Base-by-base conservation (phyloP, 2,888 invertebrate genomes). In the Synanthedon andrenaeformis region DNA sequence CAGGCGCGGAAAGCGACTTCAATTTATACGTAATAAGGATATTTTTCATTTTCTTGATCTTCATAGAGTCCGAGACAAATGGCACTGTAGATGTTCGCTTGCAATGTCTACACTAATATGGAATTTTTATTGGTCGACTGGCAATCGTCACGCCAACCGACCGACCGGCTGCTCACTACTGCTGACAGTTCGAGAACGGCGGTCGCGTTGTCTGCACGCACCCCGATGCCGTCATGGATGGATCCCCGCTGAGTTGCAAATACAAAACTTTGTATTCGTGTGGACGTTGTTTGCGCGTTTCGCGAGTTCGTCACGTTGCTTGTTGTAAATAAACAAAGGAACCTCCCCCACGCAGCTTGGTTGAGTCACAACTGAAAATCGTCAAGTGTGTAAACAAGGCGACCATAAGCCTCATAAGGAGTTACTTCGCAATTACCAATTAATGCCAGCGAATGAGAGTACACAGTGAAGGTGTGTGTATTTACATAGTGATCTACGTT, bases 321-420 rank as follows among this genome's bases (percentile, higher is more conserved):
- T 54, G 59, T 62, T 67, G 74, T 81, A 79, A 79, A 80, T 70
- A 81, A 82, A 81, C 76, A 77, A 72, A 70, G 61, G 59, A 60
- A 59, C 60, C 56, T 56, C 63, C 57, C 60, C 59, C 62, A 59
- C 62, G 60, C 56, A 57, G 62, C 1, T 23, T 23, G 4, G 5
- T 68, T 78, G 74, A 72, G 62, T 80, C 71, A 74, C 62, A 55
- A 51, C 58, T 56, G 56, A 62, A 67, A 60, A 59, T 59, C 59
- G 57, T 60, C 59, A 59, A 68, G 62, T 64, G 67, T 73, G 71
- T 72, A 69, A 72, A 74, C 66, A 74, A 63, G 57, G 56, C 56
- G 51, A 54, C 13, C 35, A 35, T 35, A 35, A 8, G 10, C 35
- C 10, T 35, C 35, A 35, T 35, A 35, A 35, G 35, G 35, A 35